Conservation (phyloP, 2,888 invertebrate species). For the Anagyrus pseudococci region DNA sequence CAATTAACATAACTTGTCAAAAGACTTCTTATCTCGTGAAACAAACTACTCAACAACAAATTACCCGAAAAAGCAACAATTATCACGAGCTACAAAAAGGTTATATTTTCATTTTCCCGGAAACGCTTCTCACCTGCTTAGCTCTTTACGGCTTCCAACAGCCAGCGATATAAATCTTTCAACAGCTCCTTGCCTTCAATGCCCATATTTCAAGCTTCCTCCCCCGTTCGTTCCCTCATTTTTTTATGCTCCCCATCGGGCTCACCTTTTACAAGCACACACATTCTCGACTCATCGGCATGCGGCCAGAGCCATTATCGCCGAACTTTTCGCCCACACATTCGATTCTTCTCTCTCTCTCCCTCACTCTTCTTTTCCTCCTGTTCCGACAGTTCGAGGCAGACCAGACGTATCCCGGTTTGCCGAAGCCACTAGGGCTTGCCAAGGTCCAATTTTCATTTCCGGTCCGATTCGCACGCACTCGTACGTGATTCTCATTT, state of each 20-base stretch:
- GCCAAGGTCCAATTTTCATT: slow-evolving; percentile 46
- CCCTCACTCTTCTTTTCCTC: background rate
- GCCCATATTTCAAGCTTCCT: slow-evolving; percentile 5
- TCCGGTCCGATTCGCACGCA: slow-evolving; percentile 41
- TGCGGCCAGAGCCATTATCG: slow-evolving; percentile 11
- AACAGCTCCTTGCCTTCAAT: background rate
- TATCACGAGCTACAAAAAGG: too few species aligned
- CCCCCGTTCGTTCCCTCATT: slow-evolving; percentile 6
- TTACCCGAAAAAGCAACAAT: too few species aligned
- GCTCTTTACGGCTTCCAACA: slow-evolving; percentile 11
- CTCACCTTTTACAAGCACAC: background rate
- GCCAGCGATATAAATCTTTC: background rate
- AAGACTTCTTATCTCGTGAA: too few species aligned
- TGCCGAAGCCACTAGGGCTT: background rate
- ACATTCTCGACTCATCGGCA: background rate
- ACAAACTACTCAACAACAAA: too few species aligned
- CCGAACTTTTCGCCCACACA: slow-evolving; percentile 11
- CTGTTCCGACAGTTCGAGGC: too few species aligned
- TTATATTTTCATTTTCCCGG: background rate
- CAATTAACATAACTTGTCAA: too few species aligned
- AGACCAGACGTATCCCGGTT: background rate
- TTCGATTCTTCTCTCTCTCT: background rate
- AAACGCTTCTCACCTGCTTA: slow-evolving; percentile 1
- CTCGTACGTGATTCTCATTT: slow-evolving; percentile 45
- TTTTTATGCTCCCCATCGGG: slow-evolving; percentile 10